Conservation (phyloP, 2,797 vertebrate genomes). For the Mycteria americana region DNA sequence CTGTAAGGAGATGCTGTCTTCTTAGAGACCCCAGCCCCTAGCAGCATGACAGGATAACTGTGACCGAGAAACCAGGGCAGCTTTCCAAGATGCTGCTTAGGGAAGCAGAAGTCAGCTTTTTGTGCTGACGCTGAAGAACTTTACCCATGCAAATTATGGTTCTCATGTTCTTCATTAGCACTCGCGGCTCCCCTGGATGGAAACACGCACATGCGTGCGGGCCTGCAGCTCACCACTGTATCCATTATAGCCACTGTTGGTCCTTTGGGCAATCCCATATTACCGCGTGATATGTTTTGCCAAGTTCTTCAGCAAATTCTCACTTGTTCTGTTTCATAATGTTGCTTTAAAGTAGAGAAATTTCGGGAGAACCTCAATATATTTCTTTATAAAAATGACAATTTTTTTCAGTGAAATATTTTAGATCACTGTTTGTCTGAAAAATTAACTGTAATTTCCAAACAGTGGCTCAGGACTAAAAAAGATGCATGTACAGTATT, state of each 20-base stretch:
- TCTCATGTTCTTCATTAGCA: background rate
- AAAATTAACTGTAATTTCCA: background rate
- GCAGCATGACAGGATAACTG: background rate
- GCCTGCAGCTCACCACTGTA: background rate
- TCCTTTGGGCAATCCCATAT: background rate
- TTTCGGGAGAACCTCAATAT: background rate
- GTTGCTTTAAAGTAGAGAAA: background rate
- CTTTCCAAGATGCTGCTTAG: background rate
- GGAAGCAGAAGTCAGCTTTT: background rate
- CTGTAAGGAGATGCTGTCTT: background rate
- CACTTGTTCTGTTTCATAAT: background rate
- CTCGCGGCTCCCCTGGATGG: background rate
- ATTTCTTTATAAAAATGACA: background rate
- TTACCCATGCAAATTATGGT: background rate
- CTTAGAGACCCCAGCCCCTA: background rate
- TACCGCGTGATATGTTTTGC: background rate
- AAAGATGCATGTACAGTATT: background rate
- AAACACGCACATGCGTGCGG: accelerated
- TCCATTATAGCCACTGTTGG: background rate
- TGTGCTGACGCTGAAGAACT: background rate
- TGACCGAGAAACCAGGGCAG: background rate
- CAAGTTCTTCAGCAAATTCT: background rate
- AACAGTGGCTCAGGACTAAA: background rate
- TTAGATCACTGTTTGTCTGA: background rate
- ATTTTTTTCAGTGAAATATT: background rate